Evolutionary conservation across 1,140 invertebrate species (phyloP).

Genomic region (Armadillidium nasatum): DNA sequence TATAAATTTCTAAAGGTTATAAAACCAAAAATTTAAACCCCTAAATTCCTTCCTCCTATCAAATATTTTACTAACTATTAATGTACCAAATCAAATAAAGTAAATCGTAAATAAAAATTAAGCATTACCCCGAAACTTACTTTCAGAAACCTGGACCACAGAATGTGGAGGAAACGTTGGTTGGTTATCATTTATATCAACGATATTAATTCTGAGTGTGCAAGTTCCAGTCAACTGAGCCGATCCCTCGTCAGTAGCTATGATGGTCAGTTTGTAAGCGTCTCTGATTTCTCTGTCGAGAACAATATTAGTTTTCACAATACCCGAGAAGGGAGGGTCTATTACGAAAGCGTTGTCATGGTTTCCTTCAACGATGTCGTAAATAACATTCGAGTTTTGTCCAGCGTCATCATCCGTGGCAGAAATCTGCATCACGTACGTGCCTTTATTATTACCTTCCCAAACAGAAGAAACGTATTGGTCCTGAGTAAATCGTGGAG

Average conservation of each 20-base stretch:
- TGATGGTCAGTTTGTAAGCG: conserved; percentile 80
- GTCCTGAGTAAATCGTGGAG: conserved; percentile 81
- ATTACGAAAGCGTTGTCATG: conserved; percentile 93
- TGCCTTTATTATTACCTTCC: conserved; percentile 84
- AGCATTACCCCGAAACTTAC: conserved; percentile 53
- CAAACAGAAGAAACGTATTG: conserved; percentile 80
- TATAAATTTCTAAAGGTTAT: background rate
- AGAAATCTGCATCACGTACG: conserved; percentile 70
- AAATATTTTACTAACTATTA: too few relatives aligned
- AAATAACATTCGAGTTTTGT: conserved; percentile 75
- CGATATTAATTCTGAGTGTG: conserved; percentile 70
- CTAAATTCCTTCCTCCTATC: too few relatives aligned
- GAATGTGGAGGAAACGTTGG: conserved; percentile 88
- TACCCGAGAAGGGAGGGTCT: conserved; percentile 83
- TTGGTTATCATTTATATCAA: conserved; percentile 87
- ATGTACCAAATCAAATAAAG: too few relatives aligned
- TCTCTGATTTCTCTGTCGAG: conserved; percentile 88
- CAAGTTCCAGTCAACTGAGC: conserved; percentile 87
- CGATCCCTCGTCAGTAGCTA: conserved; percentile 87
- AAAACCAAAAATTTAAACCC: background rate
- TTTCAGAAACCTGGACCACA: conserved; percentile 78
- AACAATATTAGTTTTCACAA: conserved; percentile 88
- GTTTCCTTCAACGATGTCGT: conserved; percentile 93
- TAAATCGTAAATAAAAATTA: too few relatives aligned
- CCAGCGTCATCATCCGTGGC: conserved; percentile 83